Base-by-base conservation (phyloP, 2,888 invertebrate genomes). In the Noctua janthina region DNA sequence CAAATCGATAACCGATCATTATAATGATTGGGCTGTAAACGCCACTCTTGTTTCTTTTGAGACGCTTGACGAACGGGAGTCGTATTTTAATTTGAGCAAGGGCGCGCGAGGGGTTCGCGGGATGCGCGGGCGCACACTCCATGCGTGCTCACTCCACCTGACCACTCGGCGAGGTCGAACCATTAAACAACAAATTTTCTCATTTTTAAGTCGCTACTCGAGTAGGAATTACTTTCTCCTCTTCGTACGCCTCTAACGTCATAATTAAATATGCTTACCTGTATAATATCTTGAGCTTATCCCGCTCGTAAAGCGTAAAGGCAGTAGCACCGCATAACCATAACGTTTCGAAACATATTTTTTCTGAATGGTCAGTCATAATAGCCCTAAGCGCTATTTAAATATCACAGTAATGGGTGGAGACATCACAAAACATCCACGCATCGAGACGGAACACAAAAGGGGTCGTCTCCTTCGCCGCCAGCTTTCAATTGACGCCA, bases 1-100 rank as follows among this genome's bases (percentile, higher is more conserved):
- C 93, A 95, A 96, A 96, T 96, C 96, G 96, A 96, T 96, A 95
- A 96, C 96, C 96, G 94, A 93, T 96, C 95, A 96, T 96, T 96
- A 96, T 95, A 96, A 96, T 96, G 96, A 96, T 96, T 96, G 96
- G 93, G 90, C 95, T 92, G 94, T 95, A 95, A 95, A 95, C 95
- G 95, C 94, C 92, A 94, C 92, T 94, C 92, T 94, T 94, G 93
- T 92, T 94, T 91, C 90, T 94, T 95, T 95, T 94, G 89, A 92
- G 92, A 90, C 89, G 93, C 92, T 95, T 94, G 95, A 95, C 95
- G 95, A 94, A 95, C 96, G 93, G 96, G 95, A 96, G 96, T 96
- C 95, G 93, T 92, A 92, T 94, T 94, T 94, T 94, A 94, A 94
- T 92, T 90, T 87, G 85, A 90, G 79, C 78, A 79, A 87, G 70